Percentiles rank a stretch among this genome's conserved stretches.
Evolutionary conservation across 2,888 invertebrate species (phyloP).

Genomic region (Ochropacha duplaris): DNA sequence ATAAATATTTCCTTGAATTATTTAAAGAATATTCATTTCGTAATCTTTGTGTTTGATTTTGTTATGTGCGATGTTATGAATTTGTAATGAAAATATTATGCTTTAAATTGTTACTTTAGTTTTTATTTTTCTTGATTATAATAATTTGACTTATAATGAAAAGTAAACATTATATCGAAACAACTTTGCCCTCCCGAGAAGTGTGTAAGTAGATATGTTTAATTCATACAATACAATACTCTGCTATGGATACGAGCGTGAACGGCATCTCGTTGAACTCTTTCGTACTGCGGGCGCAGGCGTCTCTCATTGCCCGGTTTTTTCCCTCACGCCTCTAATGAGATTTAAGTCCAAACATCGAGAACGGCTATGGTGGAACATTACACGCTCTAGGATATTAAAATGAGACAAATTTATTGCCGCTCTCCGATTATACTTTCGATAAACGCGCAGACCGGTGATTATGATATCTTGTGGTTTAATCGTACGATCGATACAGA

Average conservation of each 20-base stretch:
- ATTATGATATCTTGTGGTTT: constrained; percentile 80
- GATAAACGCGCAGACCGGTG: constrained; percentile 81
- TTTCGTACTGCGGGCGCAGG: constrained; percentile 56
- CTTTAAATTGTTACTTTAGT: no score
- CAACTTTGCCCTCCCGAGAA: not conserved
- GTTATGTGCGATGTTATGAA: no score
- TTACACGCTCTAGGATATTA: constrained; percentile 77
- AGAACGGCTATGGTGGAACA: constrained; percentile 59
- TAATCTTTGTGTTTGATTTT: no score
- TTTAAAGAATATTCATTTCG: no score
- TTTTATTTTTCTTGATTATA: no score
- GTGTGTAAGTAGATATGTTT: constrained; percentile 4
- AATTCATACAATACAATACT: constrained; percentile 11
- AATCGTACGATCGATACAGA: constrained; percentile 79
- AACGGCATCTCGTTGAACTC: constrained; percentile 69
- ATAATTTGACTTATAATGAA: not conserved
- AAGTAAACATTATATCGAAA: not conserved
- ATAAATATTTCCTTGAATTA: no score
- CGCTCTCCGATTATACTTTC: constrained; percentile 76
- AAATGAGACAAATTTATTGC: constrained; percentile 82
- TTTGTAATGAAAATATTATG: no score
- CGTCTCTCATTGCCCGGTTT: constrained; percentile 31
- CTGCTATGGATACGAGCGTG: constrained; percentile 25
- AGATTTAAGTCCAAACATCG: constrained; percentile 60
- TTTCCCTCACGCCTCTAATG: constrained; percentile 47